Conservation (phyloP, 2,113 vertebrate species). For the Oryzias celebensis region DNA sequence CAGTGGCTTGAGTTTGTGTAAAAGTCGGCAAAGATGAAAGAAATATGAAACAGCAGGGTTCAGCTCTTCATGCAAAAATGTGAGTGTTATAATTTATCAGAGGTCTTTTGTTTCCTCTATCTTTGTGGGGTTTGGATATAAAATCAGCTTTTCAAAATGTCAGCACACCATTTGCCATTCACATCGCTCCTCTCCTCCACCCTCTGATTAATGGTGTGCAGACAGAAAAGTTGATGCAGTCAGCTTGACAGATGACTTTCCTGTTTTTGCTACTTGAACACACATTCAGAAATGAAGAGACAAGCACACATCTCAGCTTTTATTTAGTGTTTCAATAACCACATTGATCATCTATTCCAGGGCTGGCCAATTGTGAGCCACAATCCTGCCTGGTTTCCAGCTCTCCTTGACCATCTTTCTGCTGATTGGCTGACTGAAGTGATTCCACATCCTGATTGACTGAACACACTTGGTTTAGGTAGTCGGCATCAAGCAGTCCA, state of each 20-base stretch:
- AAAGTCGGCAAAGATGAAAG: no score
- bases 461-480: no score
- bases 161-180: conserved; percentile 36
- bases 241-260: conserved; percentile 38
- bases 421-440: no score
- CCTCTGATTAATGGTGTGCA: conserved; percentile 42
- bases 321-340: conserved; percentile 28
- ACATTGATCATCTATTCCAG: conserved; percentile 31
- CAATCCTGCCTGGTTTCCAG: no score
- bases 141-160: conserved; percentile 10
- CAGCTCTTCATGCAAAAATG: not conserved
- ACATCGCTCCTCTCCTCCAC: conserved; percentile 20
- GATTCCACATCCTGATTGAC: no score
- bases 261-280: conserved; percentile 13
- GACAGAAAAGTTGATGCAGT: conserved; percentile 31
- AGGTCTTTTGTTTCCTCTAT: conserved; percentile 10
- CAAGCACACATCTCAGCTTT: conserved; percentile 13
- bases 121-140: no score
- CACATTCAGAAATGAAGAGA: conserved; percentile 12
- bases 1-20: no score
- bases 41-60: not conserved
- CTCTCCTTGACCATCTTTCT: no score
- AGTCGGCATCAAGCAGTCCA: no score
- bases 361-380: not conserved
- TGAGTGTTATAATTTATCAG: not conserved